A percentile compares a stretch with the other conserved stretches of the same genome.
phyloP scores from a whole-genome alignment of 1,140 invertebrate species.

The Battus philenor region DNA sequence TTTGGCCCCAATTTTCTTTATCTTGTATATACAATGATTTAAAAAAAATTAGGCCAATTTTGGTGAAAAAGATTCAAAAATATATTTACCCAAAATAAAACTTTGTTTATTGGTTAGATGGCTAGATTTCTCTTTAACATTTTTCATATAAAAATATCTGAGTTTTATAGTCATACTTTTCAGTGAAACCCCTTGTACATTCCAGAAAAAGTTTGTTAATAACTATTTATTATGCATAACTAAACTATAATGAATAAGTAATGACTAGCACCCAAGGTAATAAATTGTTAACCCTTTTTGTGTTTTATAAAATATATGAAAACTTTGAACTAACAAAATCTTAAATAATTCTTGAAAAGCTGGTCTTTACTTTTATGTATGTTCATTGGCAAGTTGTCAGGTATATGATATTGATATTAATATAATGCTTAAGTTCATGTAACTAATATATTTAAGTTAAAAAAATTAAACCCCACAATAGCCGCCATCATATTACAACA shows the following conservation, averaged over 20 bases:
- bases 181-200: constrained; percentile 7
- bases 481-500: not conserved
- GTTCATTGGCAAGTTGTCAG: not conserved
- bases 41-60: constrained; percentile 13
- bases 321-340: not conserved
- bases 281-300: not conserved
- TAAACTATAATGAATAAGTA: constrained; percentile 22
- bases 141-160: constrained; percentile 13
- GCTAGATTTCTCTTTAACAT: not conserved
- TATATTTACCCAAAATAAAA: constrained; percentile 2
- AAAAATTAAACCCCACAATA: not conserved
- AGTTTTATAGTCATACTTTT: constrained; percentile 4
- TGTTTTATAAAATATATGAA: not conserved
- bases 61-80: constrained; percentile 7
- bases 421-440: too few species aligned
- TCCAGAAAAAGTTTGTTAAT: not conserved
- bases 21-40: constrained; percentile 1
- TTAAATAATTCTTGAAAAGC: not conserved
- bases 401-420: not conserved
- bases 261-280: constrained; percentile 56
- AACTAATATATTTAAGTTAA: too few species aligned
- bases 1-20: constrained; percentile 13
- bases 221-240: constrained; percentile 16
- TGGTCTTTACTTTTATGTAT: not conserved
- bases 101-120: not conserved